A percentile compares a stretch with the other conserved stretches of the same genome.
These are phyloP conservation scores for Trachymyrmex septentrionalis DNA, from an alignment of 1,140 invertebrate genomes.

Conservation along the genomic window DNA sequence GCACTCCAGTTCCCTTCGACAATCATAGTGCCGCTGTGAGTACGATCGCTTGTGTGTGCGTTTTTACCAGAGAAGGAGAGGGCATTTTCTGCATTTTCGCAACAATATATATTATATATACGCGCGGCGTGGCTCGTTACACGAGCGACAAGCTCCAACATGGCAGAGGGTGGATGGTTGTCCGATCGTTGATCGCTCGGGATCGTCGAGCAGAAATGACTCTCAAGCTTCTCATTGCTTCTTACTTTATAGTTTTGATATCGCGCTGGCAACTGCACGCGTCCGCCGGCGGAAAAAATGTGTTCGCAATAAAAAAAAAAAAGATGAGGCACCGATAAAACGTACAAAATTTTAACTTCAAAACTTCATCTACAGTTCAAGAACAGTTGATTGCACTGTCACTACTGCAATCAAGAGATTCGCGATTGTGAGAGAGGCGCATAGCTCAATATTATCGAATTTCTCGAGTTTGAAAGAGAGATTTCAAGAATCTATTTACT, in stretches of 20 bases:
- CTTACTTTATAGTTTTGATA: not conserved
- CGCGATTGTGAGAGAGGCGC: not conserved
- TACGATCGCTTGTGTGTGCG: slow-evolving; percentile 48
- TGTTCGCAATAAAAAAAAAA: not conserved
- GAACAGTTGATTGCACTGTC: not conserved
- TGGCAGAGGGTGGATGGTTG: not conserved
- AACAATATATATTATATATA: too few relatives aligned
- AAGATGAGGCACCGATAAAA: slow-evolving; percentile 18
- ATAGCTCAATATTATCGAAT: slow-evolving; percentile 29
- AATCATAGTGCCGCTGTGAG: slow-evolving; percentile 64
- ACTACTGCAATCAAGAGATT: slow-evolving; percentile 5
- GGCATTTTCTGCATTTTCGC: slow-evolving; percentile 13
- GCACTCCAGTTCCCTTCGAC: slow-evolving; percentile 55
- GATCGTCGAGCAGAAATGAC: slow-evolving; percentile 11
- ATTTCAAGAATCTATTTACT: not conserved
- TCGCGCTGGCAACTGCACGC: not conserved
- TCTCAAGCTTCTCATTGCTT: slow-evolving; percentile 27
- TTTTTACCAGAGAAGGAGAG: slow-evolving; percentile 42
- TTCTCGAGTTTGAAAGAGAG: not conserved
- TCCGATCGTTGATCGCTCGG: slow-evolving; percentile 9
- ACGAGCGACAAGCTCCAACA: slow-evolving; percentile 31
- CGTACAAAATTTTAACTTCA: slow-evolving; percentile 11
- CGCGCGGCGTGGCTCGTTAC: slow-evolving; percentile 15
- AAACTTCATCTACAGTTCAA: not conserved
- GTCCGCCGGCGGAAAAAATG: slow-evolving; percentile 16